A percentile compares a stretch with the other conserved stretches of the same genome.
phyloP scores from a whole-genome alignment of 1,140 invertebrate species.

The Drosophila repletoides region DNA sequence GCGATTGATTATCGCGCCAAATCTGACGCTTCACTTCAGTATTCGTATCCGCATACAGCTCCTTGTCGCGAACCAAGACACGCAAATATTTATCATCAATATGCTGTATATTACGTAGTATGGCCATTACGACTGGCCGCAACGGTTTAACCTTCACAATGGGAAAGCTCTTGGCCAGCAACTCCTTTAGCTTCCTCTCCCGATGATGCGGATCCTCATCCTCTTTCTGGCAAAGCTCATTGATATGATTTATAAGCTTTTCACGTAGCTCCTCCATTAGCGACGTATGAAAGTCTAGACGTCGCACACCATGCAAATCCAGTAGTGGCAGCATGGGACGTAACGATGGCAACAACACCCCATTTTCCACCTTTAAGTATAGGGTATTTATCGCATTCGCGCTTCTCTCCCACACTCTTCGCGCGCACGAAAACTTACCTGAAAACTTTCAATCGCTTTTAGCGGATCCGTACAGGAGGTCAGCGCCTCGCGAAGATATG shows the following conservation, averaged over 20 bases:
- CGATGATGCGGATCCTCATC: conserved; percentile 89
- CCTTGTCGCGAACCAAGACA: conserved; percentile 93
- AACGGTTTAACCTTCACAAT: conserved; percentile 95
- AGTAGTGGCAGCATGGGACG: conserved; percentile 96
- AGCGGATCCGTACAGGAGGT: conserved; percentile 98
- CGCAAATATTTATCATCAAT: conserved; percentile 97
- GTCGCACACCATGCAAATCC: conserved; percentile 95
- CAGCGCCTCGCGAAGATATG: conserved; percentile 93
- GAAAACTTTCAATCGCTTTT: conserved; percentile 98
- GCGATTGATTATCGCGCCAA: conserved; percentile 98
- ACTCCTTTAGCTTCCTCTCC: conserved; percentile 94
- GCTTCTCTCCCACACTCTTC: conserved; percentile 18
- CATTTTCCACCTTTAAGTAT: conserved; percentile 91
- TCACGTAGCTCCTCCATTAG: conserved; percentile 96
- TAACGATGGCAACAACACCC: conserved; percentile 95
- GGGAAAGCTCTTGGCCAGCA: conserved; percentile 96
- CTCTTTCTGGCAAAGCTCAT: conserved; percentile 92
- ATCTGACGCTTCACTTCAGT: conserved; percentile 99
- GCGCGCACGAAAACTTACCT: conserved; percentile 84
- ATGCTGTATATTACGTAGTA: conserved; percentile 95
- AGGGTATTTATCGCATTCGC: neutral
- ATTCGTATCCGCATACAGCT: conserved; percentile 96
- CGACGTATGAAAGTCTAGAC: conserved; percentile 97
- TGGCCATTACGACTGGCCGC: conserved; percentile 97
- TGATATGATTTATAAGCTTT: conserved; percentile 93